Evolutionary conservation across 53 echinoderm and acorn worm genomes (phyloP).

Genomic region (Antedon mediterranea): DNA sequence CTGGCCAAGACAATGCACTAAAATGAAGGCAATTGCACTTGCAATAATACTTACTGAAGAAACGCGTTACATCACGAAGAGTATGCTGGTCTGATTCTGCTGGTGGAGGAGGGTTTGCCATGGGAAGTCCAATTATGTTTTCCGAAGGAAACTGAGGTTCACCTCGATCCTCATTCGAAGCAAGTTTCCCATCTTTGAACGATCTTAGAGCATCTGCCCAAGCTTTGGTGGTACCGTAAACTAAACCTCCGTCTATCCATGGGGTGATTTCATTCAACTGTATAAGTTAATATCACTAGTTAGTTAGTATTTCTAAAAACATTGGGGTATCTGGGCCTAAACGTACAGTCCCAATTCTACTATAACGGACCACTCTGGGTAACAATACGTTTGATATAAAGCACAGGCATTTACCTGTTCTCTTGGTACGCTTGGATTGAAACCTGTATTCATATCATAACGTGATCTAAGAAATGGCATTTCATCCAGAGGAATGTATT

Average conservation of each 20-base stretch:
- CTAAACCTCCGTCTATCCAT: conserved; percentile 85
- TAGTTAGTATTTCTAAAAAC: too few species aligned
- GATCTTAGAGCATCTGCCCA: conserved; percentile 78
- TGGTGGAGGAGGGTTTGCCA: conserved; percentile 87
- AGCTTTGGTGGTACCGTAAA: conserved; percentile 81
- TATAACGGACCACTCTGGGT: too few species aligned
- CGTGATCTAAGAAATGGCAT: conserved; percentile 78
- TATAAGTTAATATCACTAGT: too few species aligned
- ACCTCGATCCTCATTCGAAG: too few species aligned
- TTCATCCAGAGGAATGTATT: conserved; percentile 5
- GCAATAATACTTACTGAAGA: conserved; percentile 56
- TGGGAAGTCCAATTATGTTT: conserved; percentile 66
- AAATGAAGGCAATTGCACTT: too few species aligned
- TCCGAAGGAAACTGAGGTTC: conserved; percentile 44
- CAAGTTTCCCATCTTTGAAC: conserved; percentile 68
- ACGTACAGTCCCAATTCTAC: too few species aligned
- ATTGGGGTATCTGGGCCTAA: too few species aligned
- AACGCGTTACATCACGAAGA: conserved; percentile 47
- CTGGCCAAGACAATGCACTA: too few species aligned
- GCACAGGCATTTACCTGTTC: conserved; percentile 95
- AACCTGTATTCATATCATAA: conserved; percentile 75
- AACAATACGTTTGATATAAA: too few species aligned
- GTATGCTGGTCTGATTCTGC: conserved; percentile 26
- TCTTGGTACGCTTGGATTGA: conserved; percentile 79
- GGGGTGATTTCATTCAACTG: conserved; percentile 95